Base-by-base conservation (phyloP, 2,797 vertebrate species). In the Gambusia yucatana region DNA sequence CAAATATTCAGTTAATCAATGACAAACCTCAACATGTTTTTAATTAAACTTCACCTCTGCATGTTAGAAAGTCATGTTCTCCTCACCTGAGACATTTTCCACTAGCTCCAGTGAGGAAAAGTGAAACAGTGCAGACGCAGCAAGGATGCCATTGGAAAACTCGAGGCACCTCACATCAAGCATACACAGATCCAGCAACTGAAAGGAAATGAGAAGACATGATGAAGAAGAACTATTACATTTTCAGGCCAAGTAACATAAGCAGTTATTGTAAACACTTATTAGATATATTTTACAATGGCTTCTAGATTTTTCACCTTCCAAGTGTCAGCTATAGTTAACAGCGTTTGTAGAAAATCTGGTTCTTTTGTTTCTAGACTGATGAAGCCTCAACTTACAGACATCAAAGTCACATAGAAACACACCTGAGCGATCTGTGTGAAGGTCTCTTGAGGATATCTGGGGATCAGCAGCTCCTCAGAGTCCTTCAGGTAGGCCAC, bases 81-180 rank as follows among this genome's bases (percentile, higher is more conserved):
- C 28, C 33, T 83, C 95, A 99, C 98, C 98, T 72, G 98, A 98
- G 87, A 99, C 98, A 20, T 94, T 99, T 81, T 97, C 95, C 91
- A 98, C 97, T 84, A 99, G 75, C 77, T 98, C 97, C 72, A 96
- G 84, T 0, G 97, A 98, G 0, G 97, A 98, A 93, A 99, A 99
- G 86, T 99, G 98, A 91, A 98, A 99, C 52, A 99, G 92, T 72
- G 97, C 98, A 2, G 98, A 97, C 41, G 98, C 98, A 59, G 98
- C 98, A 3, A 99, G 96, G 1, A 98, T 75, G 7, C 98, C 96
- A 0, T 97, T 97, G 0, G 97, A 94, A 77, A 97, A 99, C 86
- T 98, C 97, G n/a, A 99, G 94, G 92, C 97, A 97, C 71, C 89
- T 96, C 5, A 98, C 85, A 73, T 99, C 98, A 13, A 99, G 91